These are phyloP conservation scores for Euphonia xanthogaster DNA, from an alignment of 2,797 vertebrate genomes.

Conservation along the genomic window DNA sequence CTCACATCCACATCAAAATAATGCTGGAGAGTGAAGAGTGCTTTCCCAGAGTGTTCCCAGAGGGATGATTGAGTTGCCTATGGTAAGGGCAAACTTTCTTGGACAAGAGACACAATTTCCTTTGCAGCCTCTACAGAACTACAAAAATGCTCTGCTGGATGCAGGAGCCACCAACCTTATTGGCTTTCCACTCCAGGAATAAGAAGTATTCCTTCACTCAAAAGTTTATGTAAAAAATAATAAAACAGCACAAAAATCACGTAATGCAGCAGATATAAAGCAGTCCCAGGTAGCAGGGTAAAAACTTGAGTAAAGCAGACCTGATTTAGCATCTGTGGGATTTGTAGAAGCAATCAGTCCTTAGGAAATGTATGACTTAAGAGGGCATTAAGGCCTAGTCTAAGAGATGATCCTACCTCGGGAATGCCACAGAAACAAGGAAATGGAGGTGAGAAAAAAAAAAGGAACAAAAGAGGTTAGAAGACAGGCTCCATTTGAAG, in stretches of 20 bases:
- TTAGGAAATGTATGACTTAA: neutral
- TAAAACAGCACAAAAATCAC: conserved; percentile 12
- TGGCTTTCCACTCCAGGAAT: conserved; percentile 7
- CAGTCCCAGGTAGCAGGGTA: neutral
- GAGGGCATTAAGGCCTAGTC: neutral
- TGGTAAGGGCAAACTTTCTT: conserved; percentile 5
- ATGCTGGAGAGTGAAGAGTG: neutral
- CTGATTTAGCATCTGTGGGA: neutral
- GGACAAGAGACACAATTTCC: conserved; percentile 44
- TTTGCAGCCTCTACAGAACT: conserved; percentile 29
- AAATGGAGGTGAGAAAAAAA: neutral
- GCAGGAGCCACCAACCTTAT: neutral
- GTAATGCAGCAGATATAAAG: conserved; percentile 12
- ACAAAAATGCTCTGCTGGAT: conserved; percentile 16
- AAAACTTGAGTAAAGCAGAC: neutral
- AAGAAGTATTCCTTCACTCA: conserved; percentile 4
- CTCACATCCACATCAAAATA: neutral
- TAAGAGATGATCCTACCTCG: neutral
- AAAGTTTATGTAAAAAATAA: conserved; percentile 16
- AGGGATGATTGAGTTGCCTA: conserved; percentile 18
- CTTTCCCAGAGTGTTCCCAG: neutral
- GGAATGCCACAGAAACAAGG: neutral
- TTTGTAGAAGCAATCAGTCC: neutral
- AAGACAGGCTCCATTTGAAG: neutral
- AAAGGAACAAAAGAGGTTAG: neutral